Base-by-base conservation (phyloP, 1,140 invertebrate species). In the Penaeus vannamei region DNA sequence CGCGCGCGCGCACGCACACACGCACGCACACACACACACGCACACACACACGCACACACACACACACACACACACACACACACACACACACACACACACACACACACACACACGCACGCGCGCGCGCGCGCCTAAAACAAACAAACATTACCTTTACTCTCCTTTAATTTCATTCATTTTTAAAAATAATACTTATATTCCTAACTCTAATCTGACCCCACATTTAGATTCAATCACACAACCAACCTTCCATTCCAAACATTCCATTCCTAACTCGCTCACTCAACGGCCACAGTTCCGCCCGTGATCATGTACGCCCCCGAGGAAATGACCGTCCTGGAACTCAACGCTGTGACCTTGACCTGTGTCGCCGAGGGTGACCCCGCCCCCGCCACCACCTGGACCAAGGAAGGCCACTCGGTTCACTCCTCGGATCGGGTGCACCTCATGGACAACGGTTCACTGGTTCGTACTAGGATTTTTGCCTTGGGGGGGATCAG, bases 331-430 rank as follows among this genome's bases (percentile, higher is more conserved):
- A 89, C 87, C 2, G 87, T 89, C 14, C 26, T 89, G 60, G 87
- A 89, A 60, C 76, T 84, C 29, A 79, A 61, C 17, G 82, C 87
- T 17, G 87, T 89, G 2, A 84, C 82, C 59, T 36, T 89, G 72
- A 79, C 83, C 53, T 89, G 87, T 77, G 60, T 89, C 32, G 87
- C 87, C 26, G 87, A 89, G 69, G 87, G 87, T 84, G 87, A 89
- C 66, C 87, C 87, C 0, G 72, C 61, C 12, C 87, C 87, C 8
- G 82, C 87, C 82, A 89, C 87, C 29, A 89, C 87, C 72, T 89
- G 87, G 87, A 89, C 77, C 82, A 89, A 89, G 61, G 87, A 84
- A n/a, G 87, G 87, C 22, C 87, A 89, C 36, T 89, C 82, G 20
- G 69, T 89, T 2, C 87, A 80, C 46, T 46, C 82, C 5, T 85